Evolutionary conservation across 2,797 vertebrate genomes (phyloP).

Genomic region (Coendou prehensilis): DNA sequence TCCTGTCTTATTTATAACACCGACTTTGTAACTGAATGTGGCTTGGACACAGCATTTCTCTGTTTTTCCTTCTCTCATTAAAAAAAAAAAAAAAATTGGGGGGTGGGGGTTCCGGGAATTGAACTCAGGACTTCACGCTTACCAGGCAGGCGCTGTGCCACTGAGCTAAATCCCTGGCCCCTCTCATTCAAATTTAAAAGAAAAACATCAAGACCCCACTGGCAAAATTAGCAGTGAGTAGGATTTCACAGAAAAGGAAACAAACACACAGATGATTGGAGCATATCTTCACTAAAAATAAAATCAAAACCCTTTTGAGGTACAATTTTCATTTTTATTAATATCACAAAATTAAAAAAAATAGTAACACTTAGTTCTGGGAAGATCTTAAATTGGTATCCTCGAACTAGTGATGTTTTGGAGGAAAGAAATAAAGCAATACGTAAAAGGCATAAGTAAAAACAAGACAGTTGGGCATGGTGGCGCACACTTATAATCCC

Average conservation of each 20-base stretch:
- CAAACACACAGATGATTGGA: background rate
- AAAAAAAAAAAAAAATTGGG: no score
- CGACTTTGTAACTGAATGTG: background rate
- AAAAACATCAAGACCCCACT: constrained; percentile 25
- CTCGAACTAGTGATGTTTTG: background rate
- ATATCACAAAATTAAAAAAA: constrained; percentile 53
- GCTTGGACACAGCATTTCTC: background rate
- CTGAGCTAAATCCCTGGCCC: no score
- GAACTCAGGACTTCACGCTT: no score
- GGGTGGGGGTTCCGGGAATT: no score
- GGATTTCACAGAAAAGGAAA: constrained; percentile 53
- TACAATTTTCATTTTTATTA: constrained; percentile 48
- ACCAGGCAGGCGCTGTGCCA: no score
- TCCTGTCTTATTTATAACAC: constrained; percentile 37
- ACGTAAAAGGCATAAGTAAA: constrained; percentile 28
- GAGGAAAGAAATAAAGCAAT: constrained; percentile 37
- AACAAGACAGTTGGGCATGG: background rate
- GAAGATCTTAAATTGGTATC: constrained; percentile 40
- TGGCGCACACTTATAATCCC: background rate
- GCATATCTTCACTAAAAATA: constrained; percentile 50
- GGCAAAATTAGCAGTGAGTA: constrained; percentile 29
- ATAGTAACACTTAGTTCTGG: constrained; percentile 50
- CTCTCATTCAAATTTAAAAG: constrained; percentile 38
- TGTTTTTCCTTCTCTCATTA: background rate
- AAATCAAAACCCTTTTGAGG: constrained; percentile 10